Conservation (phyloP, 2,888 invertebrate genomes). For the Parelbella ahira region DNA sequence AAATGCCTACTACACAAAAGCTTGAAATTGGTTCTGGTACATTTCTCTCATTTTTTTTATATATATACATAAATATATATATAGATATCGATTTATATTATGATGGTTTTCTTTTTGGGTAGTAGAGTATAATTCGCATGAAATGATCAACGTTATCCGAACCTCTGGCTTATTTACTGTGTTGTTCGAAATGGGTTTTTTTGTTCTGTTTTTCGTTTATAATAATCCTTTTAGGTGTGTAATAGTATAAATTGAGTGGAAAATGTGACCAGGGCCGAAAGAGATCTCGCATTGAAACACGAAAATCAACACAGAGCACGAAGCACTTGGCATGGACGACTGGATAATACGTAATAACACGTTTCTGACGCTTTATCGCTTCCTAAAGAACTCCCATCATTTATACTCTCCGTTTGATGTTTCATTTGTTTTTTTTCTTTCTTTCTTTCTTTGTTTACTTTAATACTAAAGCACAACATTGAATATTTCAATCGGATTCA, state of each 20-base stretch:
- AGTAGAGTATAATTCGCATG: slow-evolving; percentile 13
- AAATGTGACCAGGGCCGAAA: slow-evolving; percentile 79
- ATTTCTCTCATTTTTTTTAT: slow-evolving; percentile 47
- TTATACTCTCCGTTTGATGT: slow-evolving; percentile 22
- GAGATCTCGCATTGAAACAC: slow-evolving; percentile 63
- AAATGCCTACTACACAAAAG: slow-evolving; percentile 3
- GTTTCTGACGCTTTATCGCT: slow-evolving; percentile 32
- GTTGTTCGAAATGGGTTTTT: slow-evolving; percentile 48
- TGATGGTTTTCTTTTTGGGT: slow-evolving; percentile 12
- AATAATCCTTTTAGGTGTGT: slow-evolving; percentile 67
- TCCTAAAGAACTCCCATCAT: slow-evolving; percentile 23
- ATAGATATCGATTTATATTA: no score
- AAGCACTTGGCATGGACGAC: slow-evolving; percentile 58
- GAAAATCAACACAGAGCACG: slow-evolving; percentile 37
- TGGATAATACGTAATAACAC: slow-evolving; percentile 27
- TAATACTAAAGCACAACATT: no score
- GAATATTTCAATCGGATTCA: no score
- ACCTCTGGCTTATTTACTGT: slow-evolving; percentile 15
- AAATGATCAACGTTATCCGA: neutral
- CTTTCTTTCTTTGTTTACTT: neutral
- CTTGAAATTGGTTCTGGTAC: slow-evolving; percentile 72
- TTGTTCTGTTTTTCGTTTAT: slow-evolving; percentile 31
- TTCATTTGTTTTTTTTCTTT: slow-evolving; percentile 24
- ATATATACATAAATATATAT: slow-evolving; percentile 10
- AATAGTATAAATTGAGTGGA: slow-evolving; percentile 49